Percentiles rank a stretch among this genome's conserved stretches.
Evolutionary conservation across 2,113 vertebrate species (phyloP).

Genomic region (Spheniscus mendiculus): DNA sequence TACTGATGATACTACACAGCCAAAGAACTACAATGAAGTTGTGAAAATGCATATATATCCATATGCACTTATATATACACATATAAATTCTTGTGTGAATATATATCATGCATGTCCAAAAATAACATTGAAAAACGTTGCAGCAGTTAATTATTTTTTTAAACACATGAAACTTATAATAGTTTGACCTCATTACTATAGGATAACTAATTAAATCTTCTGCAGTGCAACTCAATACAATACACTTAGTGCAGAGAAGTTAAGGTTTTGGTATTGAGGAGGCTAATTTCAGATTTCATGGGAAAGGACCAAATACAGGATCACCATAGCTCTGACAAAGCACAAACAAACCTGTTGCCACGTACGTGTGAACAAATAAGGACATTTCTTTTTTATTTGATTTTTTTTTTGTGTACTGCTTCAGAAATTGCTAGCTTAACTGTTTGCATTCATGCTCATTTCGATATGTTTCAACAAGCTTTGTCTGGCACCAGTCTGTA

Average conservation of each 20-base stretch:
- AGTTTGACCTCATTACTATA: conserved; percentile 74
- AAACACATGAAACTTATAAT: conserved; percentile 71
- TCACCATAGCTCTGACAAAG: conserved; percentile 82
- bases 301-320: conserved; percentile 75
- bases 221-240: conserved; percentile 80
- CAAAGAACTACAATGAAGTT: conserved; percentile 73
- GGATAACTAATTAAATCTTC: conserved; percentile 75
- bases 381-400: conserved; percentile 43
- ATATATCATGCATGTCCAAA: conserved; percentile 68
- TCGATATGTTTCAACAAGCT: conserved; percentile 51
- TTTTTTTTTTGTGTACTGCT: conserved; percentile 49
- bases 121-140: conserved; percentile 76
- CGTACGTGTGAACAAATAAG: conserved; percentile 72
- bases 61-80: conserved; percentile 73
- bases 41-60: conserved; percentile 68
- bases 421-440: conserved; percentile 68
- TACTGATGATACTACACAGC: conserved; percentile 75
- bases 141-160: conserved; percentile 64
- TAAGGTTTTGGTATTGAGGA: conserved; percentile 76
- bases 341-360: conserved; percentile 77
- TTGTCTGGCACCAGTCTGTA: conserved; percentile 67
- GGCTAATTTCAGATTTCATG: conserved; percentile 74
- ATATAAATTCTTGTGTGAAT: background rate
- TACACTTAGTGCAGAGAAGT: conserved; percentile 82
- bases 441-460: conserved; percentile 74